Evolutionary conservation across 2,888 invertebrate species (phyloP).

Genomic region (Julus scandinavius): DNA sequence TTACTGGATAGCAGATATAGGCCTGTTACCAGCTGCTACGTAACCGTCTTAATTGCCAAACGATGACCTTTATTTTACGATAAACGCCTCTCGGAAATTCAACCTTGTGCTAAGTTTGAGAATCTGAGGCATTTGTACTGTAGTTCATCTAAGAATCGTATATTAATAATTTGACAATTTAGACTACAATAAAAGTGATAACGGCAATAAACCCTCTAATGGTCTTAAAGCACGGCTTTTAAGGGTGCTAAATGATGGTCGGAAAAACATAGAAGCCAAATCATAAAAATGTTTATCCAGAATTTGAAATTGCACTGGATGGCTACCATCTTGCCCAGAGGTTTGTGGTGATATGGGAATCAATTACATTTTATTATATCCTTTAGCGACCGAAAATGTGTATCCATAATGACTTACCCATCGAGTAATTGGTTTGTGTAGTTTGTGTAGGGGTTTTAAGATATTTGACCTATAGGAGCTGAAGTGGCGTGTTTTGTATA

Average conservation of each 20-base stretch:
- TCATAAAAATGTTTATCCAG: slow-evolving; percentile 20
- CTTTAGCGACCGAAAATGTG: background rate
- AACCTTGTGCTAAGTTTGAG: background rate
- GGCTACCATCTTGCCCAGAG: background rate
- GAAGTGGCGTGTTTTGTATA: background rate
- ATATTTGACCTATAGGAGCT: background rate
- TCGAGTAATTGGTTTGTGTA: background rate
- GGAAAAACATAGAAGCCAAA: slow-evolving; percentile 5
- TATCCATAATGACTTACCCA: background rate
- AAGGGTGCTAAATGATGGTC: slow-evolving; percentile 40
- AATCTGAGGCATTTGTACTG: background rate
- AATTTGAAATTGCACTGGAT: background rate
- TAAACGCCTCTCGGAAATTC: background rate
- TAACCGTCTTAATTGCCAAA: background rate
- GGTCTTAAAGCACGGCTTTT: background rate
- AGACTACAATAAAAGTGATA: slow-evolving; percentile 42
- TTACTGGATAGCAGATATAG: background rate
- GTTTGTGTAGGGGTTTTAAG: background rate
- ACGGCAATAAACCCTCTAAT: background rate
- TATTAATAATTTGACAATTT: slow-evolving; percentile 39
- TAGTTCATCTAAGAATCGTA: background rate
- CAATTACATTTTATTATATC: background rate
- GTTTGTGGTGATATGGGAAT: background rate
- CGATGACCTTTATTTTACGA: slow-evolving; percentile 30
- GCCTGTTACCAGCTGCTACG: background rate